A percentile compares a stretch with the other conserved stretches of the same genome.
phyloP scores from a whole-genome alignment of 2,888 invertebrate genomes.

The Drosophila testacea region DNA sequence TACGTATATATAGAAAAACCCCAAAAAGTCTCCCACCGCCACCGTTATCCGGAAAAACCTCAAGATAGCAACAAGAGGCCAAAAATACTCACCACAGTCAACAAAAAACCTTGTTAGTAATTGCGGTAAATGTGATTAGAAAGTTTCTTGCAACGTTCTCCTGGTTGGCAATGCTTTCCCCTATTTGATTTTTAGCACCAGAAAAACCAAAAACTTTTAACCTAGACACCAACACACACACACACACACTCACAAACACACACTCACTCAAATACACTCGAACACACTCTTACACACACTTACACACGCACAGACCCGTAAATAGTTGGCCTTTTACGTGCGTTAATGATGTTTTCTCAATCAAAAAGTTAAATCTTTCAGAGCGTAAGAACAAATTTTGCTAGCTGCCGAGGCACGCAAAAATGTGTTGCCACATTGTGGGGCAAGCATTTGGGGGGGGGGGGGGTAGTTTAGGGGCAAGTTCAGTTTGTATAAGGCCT shows the following conservation, averaged over 20 bases:
- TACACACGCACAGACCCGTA: slow-evolving; percentile 45
- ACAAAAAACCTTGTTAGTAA: slow-evolving; percentile 79
- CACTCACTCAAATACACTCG: slow-evolving; percentile 11
- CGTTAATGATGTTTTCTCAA: slow-evolving; percentile 83
- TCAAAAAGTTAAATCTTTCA: slow-evolving; percentile 82
- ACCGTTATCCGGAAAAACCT: slow-evolving; percentile 9
- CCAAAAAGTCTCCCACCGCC: neutral
- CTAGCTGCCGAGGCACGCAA: slow-evolving; percentile 66
- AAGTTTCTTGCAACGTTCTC: slow-evolving; percentile 68
- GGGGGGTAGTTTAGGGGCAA: neutral
- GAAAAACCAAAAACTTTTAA: slow-evolving; percentile 76
- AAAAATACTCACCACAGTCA: slow-evolving; percentile 51
- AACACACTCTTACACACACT: slow-evolving; percentile 4
- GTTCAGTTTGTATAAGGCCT: slow-evolving; percentile 40
- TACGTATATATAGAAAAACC: slow-evolving; percentile 11
- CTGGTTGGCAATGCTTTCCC: slow-evolving; percentile 58
- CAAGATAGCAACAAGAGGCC: slow-evolving; percentile 48
- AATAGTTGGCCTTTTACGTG: slow-evolving; percentile 79
- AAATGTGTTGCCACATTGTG: slow-evolving; percentile 51
- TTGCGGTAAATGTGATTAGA: slow-evolving; percentile 83
- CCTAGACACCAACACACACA: slow-evolving; percentile 55
- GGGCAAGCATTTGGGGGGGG: neutral
- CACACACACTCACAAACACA: slow-evolving; percentile 20
- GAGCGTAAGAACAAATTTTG: slow-evolving; percentile 68
- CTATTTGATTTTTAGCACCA: slow-evolving; percentile 76